These are phyloP conservation scores for Halocaridina rubra DNA, from an alignment of 2,888 invertebrate species.

Conservation along the genomic window DNA sequence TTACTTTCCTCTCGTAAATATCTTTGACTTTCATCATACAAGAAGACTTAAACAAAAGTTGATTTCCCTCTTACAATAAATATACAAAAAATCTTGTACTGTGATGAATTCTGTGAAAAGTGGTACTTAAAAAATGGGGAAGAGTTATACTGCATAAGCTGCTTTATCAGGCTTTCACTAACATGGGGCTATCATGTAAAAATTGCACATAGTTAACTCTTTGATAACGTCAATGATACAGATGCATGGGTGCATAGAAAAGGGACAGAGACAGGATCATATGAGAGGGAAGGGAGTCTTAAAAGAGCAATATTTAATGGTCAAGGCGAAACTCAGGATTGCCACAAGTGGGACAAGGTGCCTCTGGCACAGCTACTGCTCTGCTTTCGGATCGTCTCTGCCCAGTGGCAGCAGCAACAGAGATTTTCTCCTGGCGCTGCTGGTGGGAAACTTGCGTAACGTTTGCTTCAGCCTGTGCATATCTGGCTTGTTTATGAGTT, in stretches of 20 bases:
- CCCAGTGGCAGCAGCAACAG: background rate
- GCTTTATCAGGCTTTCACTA: background rate
- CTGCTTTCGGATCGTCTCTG: background rate
- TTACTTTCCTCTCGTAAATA: too few species aligned
- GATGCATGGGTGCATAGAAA: background rate
- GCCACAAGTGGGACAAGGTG: constrained; percentile 20
- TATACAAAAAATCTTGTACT: too few species aligned
- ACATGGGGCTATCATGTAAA: background rate
- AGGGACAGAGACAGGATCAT: background rate
- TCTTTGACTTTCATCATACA: too few species aligned
- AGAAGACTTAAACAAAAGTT: too few species aligned
- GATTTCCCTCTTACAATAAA: too few species aligned
- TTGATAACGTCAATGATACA: too few species aligned
- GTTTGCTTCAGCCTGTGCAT: background rate
- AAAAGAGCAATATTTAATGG: background rate
- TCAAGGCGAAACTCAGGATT: constrained; percentile 27
- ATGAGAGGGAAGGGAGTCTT: too few species aligned
- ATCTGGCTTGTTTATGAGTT: background rate
- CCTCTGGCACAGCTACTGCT: background rate
- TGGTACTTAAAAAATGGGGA: too few species aligned
- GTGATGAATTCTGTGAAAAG: too few species aligned
- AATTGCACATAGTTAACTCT: background rate
- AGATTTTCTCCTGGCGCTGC: background rate
- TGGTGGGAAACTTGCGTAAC: background rate
- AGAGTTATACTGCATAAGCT: too few species aligned